A percentile compares a stretch with the other conserved stretches of the same genome.
These are phyloP conservation scores for Eupeodes luniger DNA, from an alignment of 2,888 invertebrate genomes.

Conservation along the genomic window DNA sequence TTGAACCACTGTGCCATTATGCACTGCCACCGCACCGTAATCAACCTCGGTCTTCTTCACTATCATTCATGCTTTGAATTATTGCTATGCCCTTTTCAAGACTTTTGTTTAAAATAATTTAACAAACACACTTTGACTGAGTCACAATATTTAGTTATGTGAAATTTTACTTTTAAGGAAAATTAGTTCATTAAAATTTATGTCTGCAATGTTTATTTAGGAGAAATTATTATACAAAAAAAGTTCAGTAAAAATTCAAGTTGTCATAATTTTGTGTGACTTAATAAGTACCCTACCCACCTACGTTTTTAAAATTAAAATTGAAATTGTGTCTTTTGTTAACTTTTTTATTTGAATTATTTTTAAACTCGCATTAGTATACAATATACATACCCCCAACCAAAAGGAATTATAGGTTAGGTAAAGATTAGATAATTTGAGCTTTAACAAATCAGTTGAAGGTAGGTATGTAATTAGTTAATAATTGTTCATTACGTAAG, in stretches of 20 bases:
- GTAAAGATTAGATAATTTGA: too few species aligned
- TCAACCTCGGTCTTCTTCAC: slow-evolving; percentile 11
- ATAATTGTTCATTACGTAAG: too few species aligned
- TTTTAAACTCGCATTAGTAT: too few species aligned
- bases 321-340: neutral
- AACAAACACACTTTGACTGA: slow-evolving; percentile 6
- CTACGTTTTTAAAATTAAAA: slow-evolving; percentile 33
- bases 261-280: slow-evolving; percentile 54
- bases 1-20: neutral
- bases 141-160: slow-evolving; percentile 7
- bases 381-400: too few species aligned
- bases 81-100: neutral
- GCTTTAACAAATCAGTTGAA: too few species aligned
- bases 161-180: slow-evolving; percentile 47
- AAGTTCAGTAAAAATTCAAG: neutral
- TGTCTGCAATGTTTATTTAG: slow-evolving; percentile 34
- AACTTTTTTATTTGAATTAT: neutral
- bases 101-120: neutral
- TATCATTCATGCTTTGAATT: neutral
- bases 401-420: too few species aligned
- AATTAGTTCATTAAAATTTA: neutral
- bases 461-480: too few species aligned
- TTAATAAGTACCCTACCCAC: slow-evolving; percentile 37
- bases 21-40: neutral
- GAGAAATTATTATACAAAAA: slow-evolving; percentile 50